Evolutionary conservation across 2,797 vertebrate genomes (phyloP).

Genomic region (Sebastes diploproa): DNA sequence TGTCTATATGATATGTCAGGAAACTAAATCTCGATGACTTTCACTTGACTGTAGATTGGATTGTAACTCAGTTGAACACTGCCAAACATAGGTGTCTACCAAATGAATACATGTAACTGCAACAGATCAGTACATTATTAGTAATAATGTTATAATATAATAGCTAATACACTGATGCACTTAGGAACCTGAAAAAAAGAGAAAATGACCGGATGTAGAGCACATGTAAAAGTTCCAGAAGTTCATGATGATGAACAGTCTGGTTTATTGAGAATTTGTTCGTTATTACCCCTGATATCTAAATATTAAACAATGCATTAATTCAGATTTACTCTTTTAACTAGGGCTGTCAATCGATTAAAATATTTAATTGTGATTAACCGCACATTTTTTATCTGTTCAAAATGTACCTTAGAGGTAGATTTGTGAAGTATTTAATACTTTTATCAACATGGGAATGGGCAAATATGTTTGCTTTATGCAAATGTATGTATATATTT

Average conservation of each 20-base stretch:
- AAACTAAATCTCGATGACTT: not conserved
- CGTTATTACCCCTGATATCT: not conserved
- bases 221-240: not conserved
- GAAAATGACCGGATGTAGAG: not conserved
- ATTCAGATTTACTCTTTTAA: no score
- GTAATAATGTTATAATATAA: not conserved
- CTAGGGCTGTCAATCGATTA: no score
- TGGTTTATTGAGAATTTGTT: not conserved
- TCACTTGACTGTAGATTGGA: not conserved
- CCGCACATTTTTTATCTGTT: no score
- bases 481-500: no score
- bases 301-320: no score
- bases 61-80: not conserved
- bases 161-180: not conserved
- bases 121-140: not conserved
- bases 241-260: not conserved
- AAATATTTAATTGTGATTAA: no score
- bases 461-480: no score
- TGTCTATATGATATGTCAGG: not conserved
- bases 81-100: not conserved
- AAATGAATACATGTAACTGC: not conserved
- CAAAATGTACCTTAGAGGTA: no score
- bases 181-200: not conserved
- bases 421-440: no score
- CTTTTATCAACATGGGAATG: no score